Percentiles rank a stretch among this genome's conserved stretches.
Evolutionary conservation across 2,888 invertebrate species (phyloP).

Genomic region (Mycalesis mineus): DNA sequence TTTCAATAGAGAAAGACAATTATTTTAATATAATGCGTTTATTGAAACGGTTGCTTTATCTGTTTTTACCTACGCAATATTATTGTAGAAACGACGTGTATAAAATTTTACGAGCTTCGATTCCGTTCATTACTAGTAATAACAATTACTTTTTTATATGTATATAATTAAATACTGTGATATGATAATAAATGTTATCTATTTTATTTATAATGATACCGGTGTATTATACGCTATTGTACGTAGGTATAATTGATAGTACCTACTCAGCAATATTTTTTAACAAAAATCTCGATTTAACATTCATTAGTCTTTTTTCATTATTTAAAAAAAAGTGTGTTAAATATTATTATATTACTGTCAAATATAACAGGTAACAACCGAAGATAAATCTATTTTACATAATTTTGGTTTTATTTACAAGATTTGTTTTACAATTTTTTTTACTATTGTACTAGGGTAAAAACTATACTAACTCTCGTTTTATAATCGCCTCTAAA

Average conservation of each 20-base stretch:
- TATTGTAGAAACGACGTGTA: slow-evolving; percentile 21
- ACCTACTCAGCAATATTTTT: not conserved
- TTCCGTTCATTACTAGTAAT: slow-evolving; percentile 25
- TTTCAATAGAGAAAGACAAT: slow-evolving; percentile 15
- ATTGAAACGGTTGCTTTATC: slow-evolving; percentile 17
- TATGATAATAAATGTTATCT: slow-evolving; percentile 22
- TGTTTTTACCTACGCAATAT: slow-evolving; percentile 22
- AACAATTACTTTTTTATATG: slow-evolving; percentile 23
- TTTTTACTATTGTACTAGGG: too few species aligned
- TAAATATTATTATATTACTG: too few species aligned
- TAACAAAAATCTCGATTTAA: too few species aligned
- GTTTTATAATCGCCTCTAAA: too few species aligned
- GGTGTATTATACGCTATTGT: not conserved
- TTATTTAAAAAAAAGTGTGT: too few species aligned
- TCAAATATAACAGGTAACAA: too few species aligned
- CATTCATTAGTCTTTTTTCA: too few species aligned
- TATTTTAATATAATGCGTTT: slow-evolving; percentile 12
- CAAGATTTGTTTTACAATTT: too few species aligned
- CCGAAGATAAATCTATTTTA: too few species aligned
- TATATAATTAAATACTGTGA: slow-evolving; percentile 15
- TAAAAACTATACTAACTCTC: too few species aligned
- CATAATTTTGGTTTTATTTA: too few species aligned
- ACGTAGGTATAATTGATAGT: not conserved
- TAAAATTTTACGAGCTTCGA: slow-evolving; percentile 27
- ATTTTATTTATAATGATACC: slow-evolving; percentile 6